Base-by-base conservation (phyloP, 2,797 vertebrate genomes). In the Podargus strigoides region DNA sequence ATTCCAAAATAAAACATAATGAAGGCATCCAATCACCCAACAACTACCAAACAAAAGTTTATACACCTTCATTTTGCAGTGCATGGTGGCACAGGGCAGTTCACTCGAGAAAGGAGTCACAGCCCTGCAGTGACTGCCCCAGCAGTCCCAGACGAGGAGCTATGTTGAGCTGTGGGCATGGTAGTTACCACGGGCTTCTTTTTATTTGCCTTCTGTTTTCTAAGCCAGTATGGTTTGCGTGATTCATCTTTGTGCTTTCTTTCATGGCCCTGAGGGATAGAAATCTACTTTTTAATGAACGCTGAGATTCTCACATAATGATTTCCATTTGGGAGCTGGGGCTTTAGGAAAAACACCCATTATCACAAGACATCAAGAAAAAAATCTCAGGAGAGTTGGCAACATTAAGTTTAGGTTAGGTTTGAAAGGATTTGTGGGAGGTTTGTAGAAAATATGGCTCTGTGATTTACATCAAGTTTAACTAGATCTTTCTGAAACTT, bases 221-320 rank as follows among this genome's bases (percentile, higher is more conserved):
- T 70, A 77, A 82, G 52, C 32, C 53, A 64, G 14, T 28, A 32
- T 55, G 32, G 74, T 50, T 68, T 81, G 17, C 44, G 82, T 67
- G 30, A 58, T 77, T 93, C 74, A 63, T 5, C 56, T 89, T 39
- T 75, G 72, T 73, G 74, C 23, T 92, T 92, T 64, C 15, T 84
- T 93, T 86, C 59, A 22, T 73, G 27, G 55, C 47, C 63, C 27
- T 18, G 6, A 69, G 55, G 70, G 55, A 58, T 3, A 69, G 55
- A 93, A 85, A 84, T 77, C 59, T 87, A 55, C 56, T 89, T 89
- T 85, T 72, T 83, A 86, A 80, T 74, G 95, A 85, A 85, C 89
- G 68, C 79, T 74, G 82, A 93, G 52, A 85, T 70, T 77, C 87
- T 83, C 4, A 11, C 8, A 3, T 72, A 67, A 85, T 74, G 42